Evolutionary conservation across 2,888 invertebrate species (phyloP), one percentile per base, ranked within the genome.

Genomic region (Boloria euphrosyne): DNA sequence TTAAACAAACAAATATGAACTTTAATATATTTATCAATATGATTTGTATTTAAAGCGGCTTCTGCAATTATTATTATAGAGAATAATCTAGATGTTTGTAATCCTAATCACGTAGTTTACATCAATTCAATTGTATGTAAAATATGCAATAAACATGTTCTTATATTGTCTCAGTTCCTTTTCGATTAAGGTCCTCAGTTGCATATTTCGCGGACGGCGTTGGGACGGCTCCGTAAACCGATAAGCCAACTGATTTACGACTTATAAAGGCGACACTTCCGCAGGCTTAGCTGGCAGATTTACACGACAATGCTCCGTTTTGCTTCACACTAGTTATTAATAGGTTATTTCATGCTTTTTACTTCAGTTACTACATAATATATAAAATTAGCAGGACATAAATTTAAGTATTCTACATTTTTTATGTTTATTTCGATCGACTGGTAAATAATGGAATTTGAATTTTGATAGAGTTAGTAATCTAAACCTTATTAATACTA

Each of bases 241-340:
- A 89, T 89, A 89, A 89, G 86, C 86, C 78, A 70, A 73, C 81
- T 89, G 88, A 89, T 89, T 89, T 89, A 89, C 84, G 85, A 82
- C 80, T 82, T 85, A 85, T 85, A 85, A 89, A 85, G 82, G 83
- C 82, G 82, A 84, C 82, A 86, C 83, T 89, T 89, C 87, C 86
- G 84, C 84, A 80, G 79, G 81, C 80, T 83, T 77, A 79, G 74
- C 71, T 76, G 76, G 74, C 78, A 81, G 85, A 83, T 85, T 85
- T 67, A 67, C 63, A 64, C 72, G 65, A 71, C 68, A 75, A 67
- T 73, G 72, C 65, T 69, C 67, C 55, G 70, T 62, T 62, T 66
- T 66, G 68, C 68, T 68, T 54, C 65, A 65, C 66, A 68, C 68
- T 66, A 69, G 63, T 64, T 73, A 64, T 73, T 72, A 73, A 74